Evolutionary conservation across 2,113 vertebrate genomes (phyloP).

Genomic region (Larimichthys crocea): DNA sequence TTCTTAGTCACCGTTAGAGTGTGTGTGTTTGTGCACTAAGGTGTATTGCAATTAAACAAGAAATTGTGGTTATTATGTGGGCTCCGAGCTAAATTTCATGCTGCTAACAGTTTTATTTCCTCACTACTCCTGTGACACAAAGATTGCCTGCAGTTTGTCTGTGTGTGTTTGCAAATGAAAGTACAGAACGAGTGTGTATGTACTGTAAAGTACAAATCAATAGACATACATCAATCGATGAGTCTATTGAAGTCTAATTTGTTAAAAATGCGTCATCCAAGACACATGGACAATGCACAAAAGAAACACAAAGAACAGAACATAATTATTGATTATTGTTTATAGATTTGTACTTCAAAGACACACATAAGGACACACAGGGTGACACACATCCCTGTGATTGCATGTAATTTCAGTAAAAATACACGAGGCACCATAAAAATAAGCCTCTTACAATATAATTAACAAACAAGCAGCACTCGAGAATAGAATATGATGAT

Average conservation of each 20-base stretch:
- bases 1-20: neutral
- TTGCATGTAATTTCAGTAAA: conserved; percentile 32
- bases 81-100: neutral
- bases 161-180: neutral
- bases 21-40: conserved; percentile 8
- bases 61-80: conserved; percentile 14
- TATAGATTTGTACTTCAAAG: conserved; percentile 21
- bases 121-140: neutral
- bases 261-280: conserved; percentile 34
- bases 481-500: conserved; percentile 50
- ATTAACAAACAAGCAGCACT: conserved; percentile 55
- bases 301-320: conserved; percentile 10
- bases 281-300: conserved; percentile 30
- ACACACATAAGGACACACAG: conserved; percentile 1
- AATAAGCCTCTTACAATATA: conserved; percentile 55
- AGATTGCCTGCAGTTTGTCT: neutral
- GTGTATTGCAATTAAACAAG: conserved; percentile 22
- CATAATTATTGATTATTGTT: conserved; percentile 18
- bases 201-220: conserved; percentile 23
- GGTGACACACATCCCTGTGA: neutral
- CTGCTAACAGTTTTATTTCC: conserved; percentile 19
- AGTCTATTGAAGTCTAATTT: conserved; percentile 33
- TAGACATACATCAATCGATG: conserved; percentile 19
- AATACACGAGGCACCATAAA: conserved; percentile 17
- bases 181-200: neutral